Evolutionary conservation across 92 coral and sea anemone species (phyloP), one percentile per base, ranked within the genome.

Genomic region (Porites rus): DNA sequence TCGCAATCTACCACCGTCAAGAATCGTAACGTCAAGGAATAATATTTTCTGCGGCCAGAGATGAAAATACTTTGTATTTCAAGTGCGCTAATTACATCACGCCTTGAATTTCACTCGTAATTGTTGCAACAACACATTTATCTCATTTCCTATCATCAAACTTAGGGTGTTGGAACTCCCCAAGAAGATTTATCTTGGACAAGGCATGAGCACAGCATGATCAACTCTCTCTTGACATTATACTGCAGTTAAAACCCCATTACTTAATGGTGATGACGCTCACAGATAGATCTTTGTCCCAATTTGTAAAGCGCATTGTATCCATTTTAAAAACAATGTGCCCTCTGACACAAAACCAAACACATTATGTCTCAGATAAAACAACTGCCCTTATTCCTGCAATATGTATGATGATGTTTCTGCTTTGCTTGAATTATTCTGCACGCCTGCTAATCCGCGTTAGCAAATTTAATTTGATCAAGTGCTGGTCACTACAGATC

Each of bases 301-400:
- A 21, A n/a, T 31, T 61, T 78, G n/a, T 64, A 22, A 78, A 50
- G 73, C 2, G 60, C 73, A 78, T 78, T 78, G 83, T 78, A n/a
- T 50, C 18, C 18, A 19, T 62, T 62, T 2, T n/a, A n/a, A n/a
- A 65, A 20, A 78, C 83, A 78, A 78, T 66, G 19, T n/a, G 62
- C 62, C 61, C 73, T 66, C 71, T 78, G 72, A 78, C 10, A 2
- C 25, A 72, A 43, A 64, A 78, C 18, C 54, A 46, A 72, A 46
- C 64, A 63, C 6, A 24, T 38, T 18, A 22, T 24, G 46, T 24
- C 50, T 24, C 11, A 69, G 11, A 24, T 24, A 24, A 38, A 8
- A 46, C 19, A 69, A 66, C 12, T 54, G 14, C 60, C 60, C 14
- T 54, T 54, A 54, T 54, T 54, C 14, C 60, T 13, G 66, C 16